Conservation (phyloP, 2,888 invertebrate genomes). For the Zygothrica quintamaculata region DNA sequence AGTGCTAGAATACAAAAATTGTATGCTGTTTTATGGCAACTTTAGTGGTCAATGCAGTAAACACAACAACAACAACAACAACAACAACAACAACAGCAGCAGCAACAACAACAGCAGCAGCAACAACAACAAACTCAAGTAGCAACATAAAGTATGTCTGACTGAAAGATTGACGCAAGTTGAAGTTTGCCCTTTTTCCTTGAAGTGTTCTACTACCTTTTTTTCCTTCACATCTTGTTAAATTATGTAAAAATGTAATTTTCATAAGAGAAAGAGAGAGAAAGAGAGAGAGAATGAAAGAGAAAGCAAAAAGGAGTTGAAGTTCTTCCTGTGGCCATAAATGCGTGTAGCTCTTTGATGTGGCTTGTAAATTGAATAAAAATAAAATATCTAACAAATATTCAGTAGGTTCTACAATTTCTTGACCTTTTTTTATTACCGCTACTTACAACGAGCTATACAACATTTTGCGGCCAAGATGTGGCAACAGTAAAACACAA, state of each 20-base stretch:
- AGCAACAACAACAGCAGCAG: constrained; percentile 27
- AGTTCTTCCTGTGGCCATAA: no score
- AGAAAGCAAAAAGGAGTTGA: constrained; percentile 7
- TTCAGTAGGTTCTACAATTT: constrained; percentile 30
- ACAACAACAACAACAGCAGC: constrained; percentile 25
- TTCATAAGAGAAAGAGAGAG: constrained; percentile 44
- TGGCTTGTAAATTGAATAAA: constrained; percentile 70
- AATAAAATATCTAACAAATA: constrained; percentile 63
- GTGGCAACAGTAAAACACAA: no score
- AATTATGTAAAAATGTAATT: constrained; percentile 77
- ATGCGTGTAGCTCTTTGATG: constrained; percentile 75
- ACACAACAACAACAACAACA: constrained; percentile 35
- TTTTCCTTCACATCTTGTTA: constrained; percentile 45
- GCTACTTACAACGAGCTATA: background rate
- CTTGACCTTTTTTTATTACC: constrained; percentile 45
- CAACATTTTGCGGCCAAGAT: constrained; percentile 3
- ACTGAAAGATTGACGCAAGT: constrained; percentile 47
- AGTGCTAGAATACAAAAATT: constrained; percentile 49
- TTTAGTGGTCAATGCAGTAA: constrained; percentile 78
- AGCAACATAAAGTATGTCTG: constrained; percentile 47
- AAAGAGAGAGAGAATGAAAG: constrained; percentile 5
- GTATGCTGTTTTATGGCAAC: constrained; percentile 73
- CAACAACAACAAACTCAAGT: constrained; percentile 38
- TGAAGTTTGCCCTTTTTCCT: constrained; percentile 25
- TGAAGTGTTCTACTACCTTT: constrained; percentile 4